Evolutionary conservation across 2,113 vertebrate species (phyloP).

Genomic region (Ciconia stormi): DNA sequence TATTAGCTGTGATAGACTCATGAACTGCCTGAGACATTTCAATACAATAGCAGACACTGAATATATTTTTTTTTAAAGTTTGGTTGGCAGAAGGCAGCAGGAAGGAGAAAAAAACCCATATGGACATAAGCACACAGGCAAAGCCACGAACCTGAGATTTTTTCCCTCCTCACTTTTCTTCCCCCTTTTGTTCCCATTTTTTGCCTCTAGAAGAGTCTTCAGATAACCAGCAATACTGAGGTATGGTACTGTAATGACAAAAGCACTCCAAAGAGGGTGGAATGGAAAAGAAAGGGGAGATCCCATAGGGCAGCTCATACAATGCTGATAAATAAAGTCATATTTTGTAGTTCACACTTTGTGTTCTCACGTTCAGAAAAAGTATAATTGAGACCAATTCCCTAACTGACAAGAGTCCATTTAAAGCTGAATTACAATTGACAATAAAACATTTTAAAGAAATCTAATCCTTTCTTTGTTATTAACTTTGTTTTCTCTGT

Average conservation of each 20-base stretch:
- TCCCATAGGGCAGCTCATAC: background rate
- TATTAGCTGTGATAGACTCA: constrained; percentile 57
- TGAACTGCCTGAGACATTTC: constrained; percentile 51
- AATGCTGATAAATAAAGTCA: background rate
- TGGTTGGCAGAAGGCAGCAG: constrained; percentile 41
- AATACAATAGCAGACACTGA: constrained; percentile 38
- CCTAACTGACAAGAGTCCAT: constrained; percentile 63
- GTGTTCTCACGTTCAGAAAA: constrained; percentile 47
- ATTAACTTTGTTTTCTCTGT: constrained; percentile 73
- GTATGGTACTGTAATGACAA: background rate
- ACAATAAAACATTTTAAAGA: constrained; percentile 65
- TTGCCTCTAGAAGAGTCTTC: background rate
- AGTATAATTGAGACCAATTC: constrained; percentile 66
- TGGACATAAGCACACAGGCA: background rate
- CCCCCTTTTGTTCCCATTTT: background rate
- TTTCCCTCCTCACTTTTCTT: background rate
- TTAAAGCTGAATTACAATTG: constrained; percentile 73
- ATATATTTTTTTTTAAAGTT: constrained; percentile 13
- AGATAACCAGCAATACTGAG: background rate
- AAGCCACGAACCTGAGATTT: background rate
- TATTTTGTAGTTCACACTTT: constrained; percentile 39
- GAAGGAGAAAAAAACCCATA: background rate
- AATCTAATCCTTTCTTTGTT: constrained; percentile 69
- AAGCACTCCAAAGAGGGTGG: background rate
- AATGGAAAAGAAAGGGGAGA: background rate